Conservation (phyloP, 2,888 invertebrate genomes). For the Sicus ferrugineus region DNA sequence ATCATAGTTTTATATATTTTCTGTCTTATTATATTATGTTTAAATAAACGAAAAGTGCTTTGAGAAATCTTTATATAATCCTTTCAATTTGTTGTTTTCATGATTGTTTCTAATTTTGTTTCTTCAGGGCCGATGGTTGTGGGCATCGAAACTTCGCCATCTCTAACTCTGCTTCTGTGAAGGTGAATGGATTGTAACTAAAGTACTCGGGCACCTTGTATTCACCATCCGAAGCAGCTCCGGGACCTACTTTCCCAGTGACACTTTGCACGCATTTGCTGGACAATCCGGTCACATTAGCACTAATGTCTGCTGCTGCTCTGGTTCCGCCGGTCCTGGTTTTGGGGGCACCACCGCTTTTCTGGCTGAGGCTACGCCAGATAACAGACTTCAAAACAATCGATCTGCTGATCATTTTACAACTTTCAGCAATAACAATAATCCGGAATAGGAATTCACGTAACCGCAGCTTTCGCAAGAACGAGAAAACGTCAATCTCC, state of each 20-base stretch:
- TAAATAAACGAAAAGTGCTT: constrained; percentile 27
- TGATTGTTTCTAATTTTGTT: constrained; percentile 43
- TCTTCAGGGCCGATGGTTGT: constrained; percentile 73
- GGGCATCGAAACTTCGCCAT: constrained; percentile 81
- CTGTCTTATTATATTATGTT: constrained; percentile 23
- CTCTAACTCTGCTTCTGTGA: constrained; percentile 85
- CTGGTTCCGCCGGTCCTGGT: too few species aligned
- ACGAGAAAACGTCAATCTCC: too few species aligned
- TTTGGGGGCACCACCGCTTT: too few species aligned
- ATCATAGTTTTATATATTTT: not conserved
- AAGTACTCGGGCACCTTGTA: constrained; percentile 92
- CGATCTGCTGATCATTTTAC: too few species aligned
- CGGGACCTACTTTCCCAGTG: constrained; percentile 60
- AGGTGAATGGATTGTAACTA: constrained; percentile 78
- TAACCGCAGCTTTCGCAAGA: too few species aligned
- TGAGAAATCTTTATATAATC: not conserved
- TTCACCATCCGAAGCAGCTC: constrained; percentile 65
- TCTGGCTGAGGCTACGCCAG: too few species aligned
- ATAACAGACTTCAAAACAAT: too few species aligned
- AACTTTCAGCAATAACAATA: too few species aligned
- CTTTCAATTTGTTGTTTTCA: constrained; percentile 38
- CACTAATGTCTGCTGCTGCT: constrained; percentile 46
- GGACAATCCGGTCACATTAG: constrained; percentile 74
- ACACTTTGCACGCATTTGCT: constrained; percentile 68
- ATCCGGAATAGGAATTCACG: too few species aligned